A percentile compares a stretch with the other conserved stretches of the same genome.
Conservation (phyloP, 2,113 vertebrate genomes). For the Peromyscus californicus region DNA sequence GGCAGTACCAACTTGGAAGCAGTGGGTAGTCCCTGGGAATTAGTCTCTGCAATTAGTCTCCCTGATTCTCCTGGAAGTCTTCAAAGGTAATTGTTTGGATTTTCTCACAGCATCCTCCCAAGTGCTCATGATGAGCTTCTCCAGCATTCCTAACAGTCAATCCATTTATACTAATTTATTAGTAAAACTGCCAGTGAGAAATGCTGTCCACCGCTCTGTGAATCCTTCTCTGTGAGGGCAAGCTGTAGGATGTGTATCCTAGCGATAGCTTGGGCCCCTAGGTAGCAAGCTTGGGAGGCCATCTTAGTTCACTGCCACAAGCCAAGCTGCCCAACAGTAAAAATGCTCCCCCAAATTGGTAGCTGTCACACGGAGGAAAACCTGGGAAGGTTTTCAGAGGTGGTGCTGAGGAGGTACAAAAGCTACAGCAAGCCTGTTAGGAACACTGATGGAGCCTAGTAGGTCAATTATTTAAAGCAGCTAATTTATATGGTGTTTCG, state of each 20-base stretch:
- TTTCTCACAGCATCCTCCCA: constrained; percentile 14
- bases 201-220: fast-evolving
- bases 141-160: neutral
- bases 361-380: neutral
- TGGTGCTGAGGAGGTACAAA: neutral
- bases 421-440: neutral
- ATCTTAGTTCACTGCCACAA: neutral
- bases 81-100: constrained; percentile 7
- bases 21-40: neutral
- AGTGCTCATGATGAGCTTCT: constrained; percentile 20
- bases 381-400: neutral
- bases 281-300: neutral
- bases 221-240: neutral
- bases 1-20: neutral
- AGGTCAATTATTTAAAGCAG: neutral
- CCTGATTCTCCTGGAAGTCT: neutral
- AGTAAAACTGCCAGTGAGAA: constrained; percentile 23
- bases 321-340: neutral
- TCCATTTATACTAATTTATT: constrained; percentile 4
- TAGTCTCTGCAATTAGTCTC: neutral
- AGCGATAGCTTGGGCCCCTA: neutral
- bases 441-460: neutral
- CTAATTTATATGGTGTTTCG: neutral
- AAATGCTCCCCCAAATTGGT: neutral
- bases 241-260: fast-evolving